Conservation (phyloP, 2,113 vertebrate genomes). For the Raja brachyura region DNA sequence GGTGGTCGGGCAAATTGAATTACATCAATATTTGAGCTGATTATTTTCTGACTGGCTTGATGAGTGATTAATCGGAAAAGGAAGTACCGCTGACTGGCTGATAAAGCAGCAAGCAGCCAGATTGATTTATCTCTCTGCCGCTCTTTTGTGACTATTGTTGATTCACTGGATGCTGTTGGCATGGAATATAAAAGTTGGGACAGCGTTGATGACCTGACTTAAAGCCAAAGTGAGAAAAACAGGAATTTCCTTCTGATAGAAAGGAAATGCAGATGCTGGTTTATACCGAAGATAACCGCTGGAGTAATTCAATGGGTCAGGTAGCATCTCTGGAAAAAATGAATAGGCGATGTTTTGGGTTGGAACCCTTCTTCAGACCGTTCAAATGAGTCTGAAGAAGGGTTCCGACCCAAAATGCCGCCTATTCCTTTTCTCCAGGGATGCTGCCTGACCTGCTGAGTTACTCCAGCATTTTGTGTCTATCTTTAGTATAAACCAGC, state of each 20-base stretch:
- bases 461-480: too few relatives aligned
- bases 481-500: too few relatives aligned
- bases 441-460: too few relatives aligned
- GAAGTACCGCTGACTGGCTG: background rate
- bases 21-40: constrained; percentile 13
- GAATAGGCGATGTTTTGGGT: too few relatives aligned
- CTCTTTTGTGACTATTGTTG: background rate
- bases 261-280: too few relatives aligned
- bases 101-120: background rate
- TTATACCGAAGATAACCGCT: too few relatives aligned
- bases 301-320: too few relatives aligned
- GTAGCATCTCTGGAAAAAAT: too few relatives aligned
- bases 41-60: constrained; percentile 19
- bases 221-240: background rate
- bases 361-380: too few relatives aligned
- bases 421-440: too few relatives aligned
- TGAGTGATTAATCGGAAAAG: constrained; percentile 1
- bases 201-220: background rate
- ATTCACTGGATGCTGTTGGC: background rate
- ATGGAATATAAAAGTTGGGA: background rate
- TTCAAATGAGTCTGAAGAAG: too few relatives aligned
- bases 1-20: background rate
- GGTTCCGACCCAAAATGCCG: too few relatives aligned
- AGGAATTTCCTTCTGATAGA: background rate
- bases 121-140: constrained; percentile 3